A percentile compares a stretch with the other conserved stretches of the same genome.
Evolutionary conservation across 1,140 invertebrate species (phyloP).

Genomic region (Frieseomelitta varia): DNA sequence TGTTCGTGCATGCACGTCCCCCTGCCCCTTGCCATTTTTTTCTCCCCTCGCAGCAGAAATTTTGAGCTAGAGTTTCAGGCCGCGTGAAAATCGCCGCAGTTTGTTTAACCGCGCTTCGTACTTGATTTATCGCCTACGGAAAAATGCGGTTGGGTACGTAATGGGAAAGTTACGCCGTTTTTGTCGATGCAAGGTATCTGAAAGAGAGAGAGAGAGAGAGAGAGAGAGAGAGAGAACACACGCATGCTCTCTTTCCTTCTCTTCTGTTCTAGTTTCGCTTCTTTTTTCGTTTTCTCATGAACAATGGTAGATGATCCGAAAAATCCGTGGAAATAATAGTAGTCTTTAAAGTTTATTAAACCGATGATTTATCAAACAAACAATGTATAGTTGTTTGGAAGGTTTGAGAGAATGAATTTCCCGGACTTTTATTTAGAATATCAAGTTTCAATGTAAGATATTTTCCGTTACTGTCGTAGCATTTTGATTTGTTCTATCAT

Average conservation of each 20-base stretch:
- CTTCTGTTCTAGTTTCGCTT: no score
- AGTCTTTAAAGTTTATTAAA: not conserved
- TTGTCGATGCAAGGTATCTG: not conserved
- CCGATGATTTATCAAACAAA: no score
- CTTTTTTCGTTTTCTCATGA: constrained; percentile 10
- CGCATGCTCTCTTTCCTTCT: not conserved
- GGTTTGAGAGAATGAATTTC: not conserved
- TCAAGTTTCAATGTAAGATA: not conserved
- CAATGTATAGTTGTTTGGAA: no score
- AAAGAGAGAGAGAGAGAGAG: not conserved
- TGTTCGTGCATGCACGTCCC: not conserved
- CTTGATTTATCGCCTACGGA: constrained; percentile 39
- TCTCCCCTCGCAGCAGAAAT: not conserved
- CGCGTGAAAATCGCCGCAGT: constrained; percentile 39
- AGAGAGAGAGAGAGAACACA: no score
- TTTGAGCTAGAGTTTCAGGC: constrained; percentile 22
- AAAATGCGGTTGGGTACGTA: constrained; percentile 39
- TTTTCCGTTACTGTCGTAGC: not conserved
- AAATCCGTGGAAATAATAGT: not conserved
- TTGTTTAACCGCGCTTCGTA: constrained; percentile 36
- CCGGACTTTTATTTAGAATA: not conserved
- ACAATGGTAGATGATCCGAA: not conserved
- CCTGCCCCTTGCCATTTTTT: not conserved
- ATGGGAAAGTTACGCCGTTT: constrained; percentile 28
- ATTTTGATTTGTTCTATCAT: not conserved